Evolutionary conservation across 2,888 invertebrate species (phyloP), one percentile per base, ranked within the genome.

Genomic region (Pammene aurita): DNA sequence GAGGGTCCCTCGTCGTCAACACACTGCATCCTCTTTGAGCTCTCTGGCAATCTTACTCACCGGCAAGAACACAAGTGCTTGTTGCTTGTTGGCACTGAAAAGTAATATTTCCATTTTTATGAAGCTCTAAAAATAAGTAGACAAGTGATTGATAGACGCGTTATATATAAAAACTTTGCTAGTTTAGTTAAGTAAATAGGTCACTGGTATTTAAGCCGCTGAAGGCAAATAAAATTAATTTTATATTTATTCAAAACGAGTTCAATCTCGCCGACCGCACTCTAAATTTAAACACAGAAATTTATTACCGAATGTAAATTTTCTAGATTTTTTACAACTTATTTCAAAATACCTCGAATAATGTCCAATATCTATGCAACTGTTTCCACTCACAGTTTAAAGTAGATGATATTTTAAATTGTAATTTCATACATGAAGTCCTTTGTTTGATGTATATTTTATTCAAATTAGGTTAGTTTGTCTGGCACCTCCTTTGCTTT

Each of bases 361-460:
- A 69, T 69, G 60, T 60, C 60, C 69, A 69, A 69, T 69, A 64
- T 65, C 64, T 69, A 69, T 69, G 69, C 69, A 65, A 69, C 69
- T 65, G 64, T 69, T 69, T 65, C 60, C 65, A 65, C 55, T 68
- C 57, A 35, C 11, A 67, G 62, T 58, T 26, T 58, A 54, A 18
- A 60, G 64, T 48, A 60, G 60, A 69, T 65, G 69, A 69, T 69
- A 69, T 73, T 73, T 72, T 63, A 70, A 73, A 75, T 74, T 73
- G 71, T 75, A 75, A 75, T 75, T 75, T 75, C 73, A 75, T 72
- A 75, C 75, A 74, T 74, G 73, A 72, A 70, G 71, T 73, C 70
- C 42, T 73, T 67, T 48, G 60, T 48, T 73, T 66, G 66, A 72
- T 72, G 72, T 73, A 38, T 70, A 68, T 75, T 75, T 74, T 74